Percentiles rank a stretch among this genome's conserved stretches.
These are phyloP conservation scores for Watsonalla cultraria DNA, from an alignment of 2,888 invertebrate genomes.

Conservation along the genomic window DNA sequence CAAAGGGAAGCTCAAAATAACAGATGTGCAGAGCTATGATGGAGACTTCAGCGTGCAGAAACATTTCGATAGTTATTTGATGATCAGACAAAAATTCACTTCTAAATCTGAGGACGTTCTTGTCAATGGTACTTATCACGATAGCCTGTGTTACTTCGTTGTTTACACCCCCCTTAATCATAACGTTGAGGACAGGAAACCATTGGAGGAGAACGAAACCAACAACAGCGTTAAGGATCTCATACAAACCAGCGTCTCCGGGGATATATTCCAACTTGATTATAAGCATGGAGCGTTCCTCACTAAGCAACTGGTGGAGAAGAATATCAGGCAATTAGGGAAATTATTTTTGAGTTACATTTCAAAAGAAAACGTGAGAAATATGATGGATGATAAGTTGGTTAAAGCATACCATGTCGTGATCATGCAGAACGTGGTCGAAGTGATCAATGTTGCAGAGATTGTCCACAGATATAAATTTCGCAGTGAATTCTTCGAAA, in stretches of 20 bases:
- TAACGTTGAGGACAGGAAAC: not conserved
- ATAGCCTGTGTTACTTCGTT: slow-evolving; percentile 28
- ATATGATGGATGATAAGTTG: slow-evolving; percentile 27
- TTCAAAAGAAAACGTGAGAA: slow-evolving; percentile 21
- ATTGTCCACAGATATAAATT: slow-evolving; percentile 19
- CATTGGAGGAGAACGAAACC: not conserved
- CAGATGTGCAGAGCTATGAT: slow-evolving; percentile 20
- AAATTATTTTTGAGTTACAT: slow-evolving; percentile 25
- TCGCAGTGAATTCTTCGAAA: slow-evolving; percentile 27
- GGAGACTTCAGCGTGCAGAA: slow-evolving; percentile 28
- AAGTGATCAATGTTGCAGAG: slow-evolving; percentile 3
- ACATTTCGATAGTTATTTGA: slow-evolving; percentile 35
- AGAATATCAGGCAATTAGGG: slow-evolving; percentile 24
- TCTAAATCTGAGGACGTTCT: slow-evolving; percentile 21
- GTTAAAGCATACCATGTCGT: slow-evolving; percentile 34
- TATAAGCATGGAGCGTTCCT: slow-evolving; percentile 20
- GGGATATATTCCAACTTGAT: slow-evolving; percentile 27
- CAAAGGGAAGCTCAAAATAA: slow-evolving; percentile 25
- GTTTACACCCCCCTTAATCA: slow-evolving; percentile 6
- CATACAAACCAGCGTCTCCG: slow-evolving; percentile 19
- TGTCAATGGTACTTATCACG: slow-evolving; percentile 27
- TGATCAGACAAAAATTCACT: slow-evolving; percentile 28
- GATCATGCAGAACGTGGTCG: slow-evolving; percentile 26
- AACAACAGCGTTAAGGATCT: not conserved
- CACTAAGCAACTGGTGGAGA: slow-evolving; percentile 23